Evolutionary conservation across 2,113 vertebrate species (phyloP), one percentile per base, ranked within the genome.

Genomic region (Grammomys dolichurus): DNA sequence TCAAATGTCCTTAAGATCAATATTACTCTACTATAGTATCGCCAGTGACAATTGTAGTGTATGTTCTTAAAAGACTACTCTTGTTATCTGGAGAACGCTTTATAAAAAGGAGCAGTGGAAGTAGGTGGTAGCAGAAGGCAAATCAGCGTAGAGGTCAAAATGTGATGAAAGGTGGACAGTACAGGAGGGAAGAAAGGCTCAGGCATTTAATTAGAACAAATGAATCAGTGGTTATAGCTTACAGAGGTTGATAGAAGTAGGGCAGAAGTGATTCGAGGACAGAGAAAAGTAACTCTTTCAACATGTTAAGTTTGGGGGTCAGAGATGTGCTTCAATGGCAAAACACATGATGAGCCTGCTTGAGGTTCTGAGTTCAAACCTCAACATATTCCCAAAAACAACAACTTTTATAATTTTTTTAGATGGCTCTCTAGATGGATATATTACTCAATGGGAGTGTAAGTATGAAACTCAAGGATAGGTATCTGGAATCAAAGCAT

Each of bases 391-490:
- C 58, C 7, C 12, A 0, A 60, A 78, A 65, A 51, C 33, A 65
- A 76, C 87, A 76, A 77, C 43, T 87, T 90, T 87, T 75, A 84
- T 58, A 87, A 77, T 54, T 13, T 5, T 95, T 17, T 90, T 87
- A 88, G 24, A 31, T 93, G 91, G 43, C 7, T 77, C 82, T 31
- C n/a, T 93, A 11, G 81, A 48, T 19, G 76, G 77, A 13, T 73
- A 48, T 87, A 85, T 7, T 77, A 72, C 54, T n/a, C 24, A 51
- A 5, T 85, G 89, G 26, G 13, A 91, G 16, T 54, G 1, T 86
- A 75, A 87, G 31, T 58, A 36, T 90, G 67, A 46, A 82, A 11
- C 40, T 92, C 24, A 72, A 95, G 5, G 51, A 63, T 46, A 87
- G 26, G 19, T 67, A 78, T 85, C 63, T 69, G 11, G 51, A 84